phyloP scores from a whole-genome alignment of 2,888 invertebrate genomes.

The Sphaeridia pumilis region DNA sequence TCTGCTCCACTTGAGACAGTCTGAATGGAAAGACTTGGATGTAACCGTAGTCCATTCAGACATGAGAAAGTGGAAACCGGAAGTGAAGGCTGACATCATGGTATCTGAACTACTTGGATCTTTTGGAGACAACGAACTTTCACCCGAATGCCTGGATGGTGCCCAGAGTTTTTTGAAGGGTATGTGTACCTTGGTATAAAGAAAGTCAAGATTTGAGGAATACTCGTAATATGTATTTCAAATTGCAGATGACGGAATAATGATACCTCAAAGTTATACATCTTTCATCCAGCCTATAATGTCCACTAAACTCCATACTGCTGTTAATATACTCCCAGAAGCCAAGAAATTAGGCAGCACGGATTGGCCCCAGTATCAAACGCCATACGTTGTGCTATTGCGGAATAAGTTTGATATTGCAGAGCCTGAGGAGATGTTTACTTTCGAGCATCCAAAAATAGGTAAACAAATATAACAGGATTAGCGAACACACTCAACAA shows the following conservation, averaged over 20 bases:
- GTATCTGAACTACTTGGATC: conserved; percentile 94
- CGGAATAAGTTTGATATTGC: conserved; percentile 71
- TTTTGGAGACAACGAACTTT: conserved; percentile 97
- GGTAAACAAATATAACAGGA: too few relatives aligned
- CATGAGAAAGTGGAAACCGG: conserved; percentile 69
- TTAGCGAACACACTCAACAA: too few relatives aligned
- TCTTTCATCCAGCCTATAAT: conserved; percentile 89
- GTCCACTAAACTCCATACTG: conserved; percentile 72
- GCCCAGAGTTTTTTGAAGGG: conserved; percentile 72
- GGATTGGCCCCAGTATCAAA: conserved; percentile 53
- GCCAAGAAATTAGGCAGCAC: conserved; percentile 38
- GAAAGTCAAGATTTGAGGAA: too few relatives aligned
- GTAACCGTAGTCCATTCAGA: conserved; percentile 67
- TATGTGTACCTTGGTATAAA: too few relatives aligned
- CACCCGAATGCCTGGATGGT: conserved; percentile 94
- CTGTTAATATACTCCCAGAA: conserved; percentile 48
- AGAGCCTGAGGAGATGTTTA: conserved; percentile 63
- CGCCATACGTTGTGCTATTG: conserved; percentile 84
- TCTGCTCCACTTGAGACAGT: conserved; percentile 32
- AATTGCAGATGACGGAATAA: conserved; percentile 62
- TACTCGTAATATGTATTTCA: too few relatives aligned
- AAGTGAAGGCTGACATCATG: conserved; percentile 83
- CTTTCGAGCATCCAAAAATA: conserved; percentile 80
- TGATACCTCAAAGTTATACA: conserved; percentile 78
- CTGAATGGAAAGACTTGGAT: conserved; percentile 41